phyloP scores from a whole-genome alignment of 2,888 invertebrate species.

The Scaptomyza parva region DNA sequence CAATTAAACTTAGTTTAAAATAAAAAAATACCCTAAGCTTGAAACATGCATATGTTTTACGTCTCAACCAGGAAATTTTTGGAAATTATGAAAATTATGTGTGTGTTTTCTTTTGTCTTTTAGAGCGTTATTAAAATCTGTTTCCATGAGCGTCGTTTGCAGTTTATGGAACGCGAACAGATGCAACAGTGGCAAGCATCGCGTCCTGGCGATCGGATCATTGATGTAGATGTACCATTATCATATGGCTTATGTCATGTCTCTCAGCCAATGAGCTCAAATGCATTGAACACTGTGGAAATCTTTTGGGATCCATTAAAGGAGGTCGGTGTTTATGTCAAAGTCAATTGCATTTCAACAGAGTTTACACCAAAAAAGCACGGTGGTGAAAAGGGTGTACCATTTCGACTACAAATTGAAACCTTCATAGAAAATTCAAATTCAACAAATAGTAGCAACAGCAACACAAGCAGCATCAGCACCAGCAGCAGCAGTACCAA shows the following conservation, averaged over 20 bases:
- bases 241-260: conserved; percentile 96
- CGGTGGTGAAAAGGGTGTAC: conserved; percentile 99
- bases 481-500: conserved; percentile 15
- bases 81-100: conserved; percentile 5
- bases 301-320: conserved; percentile 98
- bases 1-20: conserved; percentile 79
- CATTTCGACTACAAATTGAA: conserved; percentile 97
- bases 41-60: conserved; percentile 22
- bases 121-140: conserved; percentile 95
- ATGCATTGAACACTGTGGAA: conserved; percentile 91
- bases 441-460: conserved; percentile 34
- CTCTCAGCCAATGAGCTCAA: conserved; percentile 88
- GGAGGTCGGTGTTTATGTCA: conserved; percentile 97
- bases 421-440: conserved; percentile 87
- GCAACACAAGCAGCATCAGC: conserved; percentile 9
- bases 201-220: conserved; percentile 95
- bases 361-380: conserved; percentile 99
- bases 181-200: conserved; percentile 95
- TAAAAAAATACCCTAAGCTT: conserved; percentile 53
- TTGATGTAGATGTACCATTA: conserved; percentile 96
- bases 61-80: background rate
- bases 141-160: conserved; percentile 97
- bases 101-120: conserved; percentile 73
- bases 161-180: conserved; percentile 97
- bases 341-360: conserved; percentile 98